Evolutionary conservation across 2,888 invertebrate genomes (phyloP).

Genomic region (Diarsia dahlii): DNA sequence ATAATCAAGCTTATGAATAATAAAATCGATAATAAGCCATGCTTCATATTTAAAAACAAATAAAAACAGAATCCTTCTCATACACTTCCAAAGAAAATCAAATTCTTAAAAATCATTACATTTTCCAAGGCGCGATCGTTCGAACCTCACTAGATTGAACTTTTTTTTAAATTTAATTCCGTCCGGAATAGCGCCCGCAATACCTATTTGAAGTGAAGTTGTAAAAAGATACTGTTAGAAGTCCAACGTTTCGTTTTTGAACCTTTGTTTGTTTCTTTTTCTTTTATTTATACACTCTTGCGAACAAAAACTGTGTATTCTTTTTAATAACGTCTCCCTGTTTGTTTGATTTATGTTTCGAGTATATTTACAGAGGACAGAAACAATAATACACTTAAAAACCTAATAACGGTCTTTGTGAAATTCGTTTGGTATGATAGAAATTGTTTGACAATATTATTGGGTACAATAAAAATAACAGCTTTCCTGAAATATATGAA

Average conservation of each 20-base stretch:
- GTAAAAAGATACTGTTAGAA: slow-evolving; percentile 64
- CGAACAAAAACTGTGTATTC: slow-evolving; percentile 42
- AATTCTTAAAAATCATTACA: slow-evolving; percentile 62
- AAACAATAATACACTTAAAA: slow-evolving; percentile 59
- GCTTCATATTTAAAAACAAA: slow-evolving; percentile 3
- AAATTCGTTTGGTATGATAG: slow-evolving; percentile 26
- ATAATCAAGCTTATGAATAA: too few relatives aligned
- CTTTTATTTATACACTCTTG: slow-evolving; percentile 51
- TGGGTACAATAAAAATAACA: neutral
- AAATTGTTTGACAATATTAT: slow-evolving; percentile 13
- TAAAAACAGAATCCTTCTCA: slow-evolving; percentile 16
- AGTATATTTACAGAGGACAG: slow-evolving; percentile 60
- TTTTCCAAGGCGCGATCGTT: slow-evolving; percentile 36
- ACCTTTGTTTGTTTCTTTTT: slow-evolving; percentile 56
- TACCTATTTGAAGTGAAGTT: slow-evolving; percentile 61
- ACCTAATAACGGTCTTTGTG: slow-evolving; percentile 53
- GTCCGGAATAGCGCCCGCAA: slow-evolving; percentile 47
- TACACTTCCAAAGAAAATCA: slow-evolving; percentile 52
- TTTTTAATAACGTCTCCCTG: slow-evolving; percentile 62
- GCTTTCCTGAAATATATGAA: too few relatives aligned
- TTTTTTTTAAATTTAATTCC: slow-evolving; percentile 64
- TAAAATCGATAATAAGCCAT: neutral
- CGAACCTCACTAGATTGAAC: slow-evolving; percentile 42
- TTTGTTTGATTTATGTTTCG: slow-evolving; percentile 61
- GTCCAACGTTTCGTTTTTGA: slow-evolving; percentile 52